Evolutionary conservation across 92 coral and sea anemone genomes (phyloP), one percentile per base, ranked within the genome.

Genomic region (Zoanthus gigantus): DNA sequence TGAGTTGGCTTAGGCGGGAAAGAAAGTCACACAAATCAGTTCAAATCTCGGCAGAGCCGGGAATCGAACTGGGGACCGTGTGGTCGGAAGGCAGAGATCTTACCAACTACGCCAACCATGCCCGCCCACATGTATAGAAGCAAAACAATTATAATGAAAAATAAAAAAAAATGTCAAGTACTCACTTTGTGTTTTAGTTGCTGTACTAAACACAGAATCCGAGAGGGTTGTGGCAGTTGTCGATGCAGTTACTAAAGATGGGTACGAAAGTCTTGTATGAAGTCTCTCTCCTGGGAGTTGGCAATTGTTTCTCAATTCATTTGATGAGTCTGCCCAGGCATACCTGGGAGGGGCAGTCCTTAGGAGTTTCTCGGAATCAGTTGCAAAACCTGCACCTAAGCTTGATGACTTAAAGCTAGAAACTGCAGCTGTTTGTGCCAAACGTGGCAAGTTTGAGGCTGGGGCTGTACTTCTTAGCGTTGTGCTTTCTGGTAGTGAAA

Each of bases 121-220:
- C 23, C 23, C 23, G 23, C 23, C 42, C 42, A 37, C 42, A 37
- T 37, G 42, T 37, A 37, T 37, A 37, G 42, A 37, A 37, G 42
- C 42, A 37, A 37, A 4, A 37, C 42, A 37, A 37, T 37, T 37
- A 37, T 2, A 37, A 37, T 37, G 42, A 37, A 37, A 37, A 37
- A 4, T 2, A 37, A 37, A 37, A 37, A 37, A 4, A 37, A 37
- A 37, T 37, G 42, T 37, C 31, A 15, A 71, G 11, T 13, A 18
- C 93, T 87, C 77, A 91, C 91, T 77, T 30, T 61, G 71, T 81
- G 91, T 72, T 81, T 82, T 82, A 13, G 88, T 69, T 37, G 71
- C 88, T 31, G 85, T 77, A 37, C 86, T 44, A 52, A 91, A 91
- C 30, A 91, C 93, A 23, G 93, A 91, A 46, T 91, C 93, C 15